These are phyloP conservation scores for Leucophenga maculata DNA, from an alignment of 2,888 invertebrate genomes.

Conservation along the genomic window DNA sequence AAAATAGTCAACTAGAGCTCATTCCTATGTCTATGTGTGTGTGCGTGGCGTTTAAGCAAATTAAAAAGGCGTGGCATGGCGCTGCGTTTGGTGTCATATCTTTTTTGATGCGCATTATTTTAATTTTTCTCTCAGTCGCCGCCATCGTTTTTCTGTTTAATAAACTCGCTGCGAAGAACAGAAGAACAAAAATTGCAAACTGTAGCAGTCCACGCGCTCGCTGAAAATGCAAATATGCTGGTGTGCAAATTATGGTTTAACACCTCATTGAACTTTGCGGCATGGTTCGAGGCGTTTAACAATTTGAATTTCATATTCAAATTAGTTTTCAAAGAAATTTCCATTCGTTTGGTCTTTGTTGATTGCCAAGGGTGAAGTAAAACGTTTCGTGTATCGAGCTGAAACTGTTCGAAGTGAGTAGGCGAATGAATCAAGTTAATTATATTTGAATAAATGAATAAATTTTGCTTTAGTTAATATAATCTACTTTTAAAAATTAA, in stretches of 20 bases:
- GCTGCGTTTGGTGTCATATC: not conserved
- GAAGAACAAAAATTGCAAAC: slow-evolving; percentile 1
- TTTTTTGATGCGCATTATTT: slow-evolving; percentile 2
- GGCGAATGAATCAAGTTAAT: slow-evolving; percentile 56
- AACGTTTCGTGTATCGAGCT: not conserved
- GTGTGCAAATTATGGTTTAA: slow-evolving; percentile 71
- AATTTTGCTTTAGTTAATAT: too few relatives aligned
- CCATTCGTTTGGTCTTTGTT: slow-evolving; percentile 35
- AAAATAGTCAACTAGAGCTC: too few relatives aligned
- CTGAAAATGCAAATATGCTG: slow-evolving; percentile 61
- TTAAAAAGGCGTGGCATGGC: not conserved
- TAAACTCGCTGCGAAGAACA: slow-evolving; percentile 6
- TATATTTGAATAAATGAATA: slow-evolving; percentile 42
- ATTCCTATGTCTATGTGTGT: too few relatives aligned
- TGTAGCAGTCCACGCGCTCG: slow-evolving; percentile 15
- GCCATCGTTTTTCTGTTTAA: slow-evolving; percentile 6
- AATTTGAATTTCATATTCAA: slow-evolving; percentile 66
- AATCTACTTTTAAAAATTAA: too few relatives aligned
- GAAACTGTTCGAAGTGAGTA: not conserved
- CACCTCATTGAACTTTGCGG: slow-evolving; percentile 68
- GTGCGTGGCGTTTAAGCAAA: slow-evolving; percentile 26
- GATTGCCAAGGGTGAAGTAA: slow-evolving; percentile 28
- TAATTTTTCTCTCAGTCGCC: not conserved
- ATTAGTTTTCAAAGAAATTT: slow-evolving; percentile 57
- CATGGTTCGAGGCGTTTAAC: slow-evolving; percentile 36